Conservation (phyloP, 2,888 invertebrate genomes). For the Lobophora halterata region DNA sequence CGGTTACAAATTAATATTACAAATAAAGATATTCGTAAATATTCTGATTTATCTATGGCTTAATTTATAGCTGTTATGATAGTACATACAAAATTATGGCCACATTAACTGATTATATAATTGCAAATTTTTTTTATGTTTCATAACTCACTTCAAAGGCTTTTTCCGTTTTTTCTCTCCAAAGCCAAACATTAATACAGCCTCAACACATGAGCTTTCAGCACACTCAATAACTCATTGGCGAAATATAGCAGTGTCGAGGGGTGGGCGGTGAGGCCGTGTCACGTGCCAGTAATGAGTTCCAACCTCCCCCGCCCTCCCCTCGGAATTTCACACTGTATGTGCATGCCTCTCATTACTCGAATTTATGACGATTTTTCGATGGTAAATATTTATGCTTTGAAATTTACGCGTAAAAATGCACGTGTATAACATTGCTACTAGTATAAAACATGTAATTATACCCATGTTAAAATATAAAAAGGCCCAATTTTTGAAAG, state of each 20-base stretch:
- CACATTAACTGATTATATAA: too few relatives aligned
- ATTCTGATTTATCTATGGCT: too few relatives aligned
- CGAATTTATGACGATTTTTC: constrained; percentile 63
- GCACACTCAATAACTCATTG: constrained; percentile 79
- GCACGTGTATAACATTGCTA: constrained; percentile 3
- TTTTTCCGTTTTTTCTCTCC: constrained; percentile 32
- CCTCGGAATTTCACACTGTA: constrained; percentile 71
- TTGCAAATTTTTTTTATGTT: too few relatives aligned
- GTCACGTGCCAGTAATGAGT: constrained; percentile 80
- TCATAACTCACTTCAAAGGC: constrained; percentile 9
- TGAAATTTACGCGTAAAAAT: constrained; percentile 18
- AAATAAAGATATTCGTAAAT: too few relatives aligned
- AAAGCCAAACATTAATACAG: constrained; percentile 51
- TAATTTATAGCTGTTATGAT: too few relatives aligned
- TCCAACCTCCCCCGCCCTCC: constrained; percentile 56
- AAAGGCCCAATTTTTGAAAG: too few relatives aligned
- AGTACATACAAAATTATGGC: too few relatives aligned
- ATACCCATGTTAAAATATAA: not conserved
- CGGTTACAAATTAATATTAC: too few relatives aligned
- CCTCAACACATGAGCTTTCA: constrained; percentile 66
- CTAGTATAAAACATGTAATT: constrained; percentile 5
- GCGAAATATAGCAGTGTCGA: constrained; percentile 63
- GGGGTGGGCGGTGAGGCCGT: constrained; percentile 61
- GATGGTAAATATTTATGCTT: constrained; percentile 31
- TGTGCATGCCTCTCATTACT: constrained; percentile 66